A percentile compares a stretch with the other conserved stretches of the same genome.
phyloP scores from a whole-genome alignment of 2,113 vertebrate species.

The Entelurus aequoreus region DNA sequence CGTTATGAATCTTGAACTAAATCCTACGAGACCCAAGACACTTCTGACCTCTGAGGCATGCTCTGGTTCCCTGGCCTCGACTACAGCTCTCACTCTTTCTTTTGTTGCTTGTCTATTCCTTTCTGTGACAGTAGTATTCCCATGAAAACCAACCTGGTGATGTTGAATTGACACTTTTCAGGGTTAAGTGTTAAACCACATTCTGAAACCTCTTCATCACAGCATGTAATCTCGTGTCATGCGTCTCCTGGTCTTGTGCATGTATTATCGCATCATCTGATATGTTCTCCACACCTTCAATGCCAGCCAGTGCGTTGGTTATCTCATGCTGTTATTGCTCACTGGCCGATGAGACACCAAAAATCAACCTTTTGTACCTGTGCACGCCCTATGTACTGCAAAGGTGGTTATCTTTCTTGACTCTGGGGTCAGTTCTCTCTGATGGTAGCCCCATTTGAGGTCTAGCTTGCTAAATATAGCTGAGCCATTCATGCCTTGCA shows the following conservation, averaged over 20 bases:
- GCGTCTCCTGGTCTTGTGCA: neutral
- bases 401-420: constrained; percentile 30
- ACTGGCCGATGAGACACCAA: constrained; percentile 27
- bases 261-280: constrained; percentile 38
- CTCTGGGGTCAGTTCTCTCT: constrained; percentile 25
- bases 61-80: no score
- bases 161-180: no score
- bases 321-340: constrained; percentile 34
- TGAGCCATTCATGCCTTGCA: constrained; percentile 33
- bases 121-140: no score
- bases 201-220: no score
- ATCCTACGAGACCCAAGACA: no score
- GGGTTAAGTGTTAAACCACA: no score
- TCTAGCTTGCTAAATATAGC: neutral
- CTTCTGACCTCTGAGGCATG: no score
- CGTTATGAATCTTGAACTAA: no score
- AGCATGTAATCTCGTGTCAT: no score
- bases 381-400: constrained; percentile 26
- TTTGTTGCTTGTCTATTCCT: no score
- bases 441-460: constrained; percentile 28
- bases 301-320: constrained; percentile 18
- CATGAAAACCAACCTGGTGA: no score
- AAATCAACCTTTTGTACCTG: constrained; percentile 35
- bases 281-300: constrained; percentile 35
- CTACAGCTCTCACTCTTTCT: no score